These are phyloP conservation scores for Trinorchestia longiramus DNA, from an alignment of 1,140 invertebrate genomes.

Conservation along the genomic window DNA sequence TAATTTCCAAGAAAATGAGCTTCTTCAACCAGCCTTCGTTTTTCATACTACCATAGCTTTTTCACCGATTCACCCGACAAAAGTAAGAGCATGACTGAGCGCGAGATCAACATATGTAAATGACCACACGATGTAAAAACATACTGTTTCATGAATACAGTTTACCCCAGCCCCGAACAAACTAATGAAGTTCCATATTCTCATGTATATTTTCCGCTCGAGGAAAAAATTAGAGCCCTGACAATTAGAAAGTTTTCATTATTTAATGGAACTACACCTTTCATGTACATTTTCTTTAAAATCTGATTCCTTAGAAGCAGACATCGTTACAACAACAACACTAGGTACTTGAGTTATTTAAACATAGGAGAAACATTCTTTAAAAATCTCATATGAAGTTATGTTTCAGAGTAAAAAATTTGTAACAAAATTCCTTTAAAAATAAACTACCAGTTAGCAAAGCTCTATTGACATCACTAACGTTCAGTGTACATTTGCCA, in stretches of 20 bases:
- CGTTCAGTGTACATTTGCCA: neutral
- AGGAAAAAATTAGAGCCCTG: neutral
- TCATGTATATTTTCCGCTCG: neutral
- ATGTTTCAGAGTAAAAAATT: neutral
- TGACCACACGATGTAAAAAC: neutral
- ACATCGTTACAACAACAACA: too few species aligned
- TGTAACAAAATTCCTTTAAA: neutral
- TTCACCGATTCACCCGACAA: neutral
- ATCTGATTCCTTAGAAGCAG: too few species aligned
- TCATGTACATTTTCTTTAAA: too few species aligned
- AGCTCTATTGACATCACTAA: neutral
- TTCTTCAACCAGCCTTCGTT: neutral
- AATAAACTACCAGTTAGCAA: neutral
- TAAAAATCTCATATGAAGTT: too few species aligned
- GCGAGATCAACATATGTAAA: neutral
- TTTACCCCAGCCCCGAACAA: neutral
- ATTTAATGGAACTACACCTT: too few species aligned
- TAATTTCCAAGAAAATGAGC: neutral
- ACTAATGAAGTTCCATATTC: neutral
- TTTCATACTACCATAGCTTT: neutral
- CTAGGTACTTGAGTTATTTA: too few species aligned
- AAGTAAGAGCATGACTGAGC: neutral
- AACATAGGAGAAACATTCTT: too few species aligned
- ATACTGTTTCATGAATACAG: neutral
- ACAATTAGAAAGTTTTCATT: neutral